These are phyloP conservation scores for Arctia plantaginis DNA, from an alignment of 2,888 invertebrate species.

Conservation along the genomic window DNA sequence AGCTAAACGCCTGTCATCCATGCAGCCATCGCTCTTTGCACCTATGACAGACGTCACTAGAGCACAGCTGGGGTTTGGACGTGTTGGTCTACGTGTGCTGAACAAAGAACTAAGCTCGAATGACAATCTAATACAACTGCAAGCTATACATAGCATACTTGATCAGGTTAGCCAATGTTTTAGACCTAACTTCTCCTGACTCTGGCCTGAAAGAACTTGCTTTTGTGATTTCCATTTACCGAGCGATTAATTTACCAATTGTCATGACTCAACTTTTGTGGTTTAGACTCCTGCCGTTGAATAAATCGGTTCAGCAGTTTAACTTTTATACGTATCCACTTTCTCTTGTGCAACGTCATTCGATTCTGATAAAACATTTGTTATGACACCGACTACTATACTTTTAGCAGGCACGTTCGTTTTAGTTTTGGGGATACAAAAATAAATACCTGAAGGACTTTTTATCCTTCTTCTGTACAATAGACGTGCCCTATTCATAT, in stretches of 20 bases:
- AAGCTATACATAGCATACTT: constrained; percentile 75
- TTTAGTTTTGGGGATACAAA: too few relatives aligned
- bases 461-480: too few relatives aligned
- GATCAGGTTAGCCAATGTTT: constrained; percentile 64
- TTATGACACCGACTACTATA: too few relatives aligned
- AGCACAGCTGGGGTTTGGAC: constrained; percentile 71
- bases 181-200: not conserved
- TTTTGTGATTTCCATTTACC: not conserved
- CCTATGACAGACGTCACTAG: constrained; percentile 74
- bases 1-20: constrained; percentile 68
- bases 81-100: constrained; percentile 69
- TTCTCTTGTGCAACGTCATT: not conserved
- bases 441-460: too few relatives aligned
- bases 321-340: not conserved
- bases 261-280: not conserved
- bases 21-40: constrained; percentile 75
- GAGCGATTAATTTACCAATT: not conserved
- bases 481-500: not conserved
- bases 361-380: too few relatives aligned
- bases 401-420: too few relatives aligned
- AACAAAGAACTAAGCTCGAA: constrained; percentile 72
- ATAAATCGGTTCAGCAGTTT: not conserved
- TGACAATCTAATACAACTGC: constrained; percentile 68
- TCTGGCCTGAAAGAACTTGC: not conserved
- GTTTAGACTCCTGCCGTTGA: not conserved